These are phyloP conservation scores for Epiperipatus broadwayi DNA, from an alignment of 2,888 invertebrate genomes.

Conservation along the genomic window DNA sequence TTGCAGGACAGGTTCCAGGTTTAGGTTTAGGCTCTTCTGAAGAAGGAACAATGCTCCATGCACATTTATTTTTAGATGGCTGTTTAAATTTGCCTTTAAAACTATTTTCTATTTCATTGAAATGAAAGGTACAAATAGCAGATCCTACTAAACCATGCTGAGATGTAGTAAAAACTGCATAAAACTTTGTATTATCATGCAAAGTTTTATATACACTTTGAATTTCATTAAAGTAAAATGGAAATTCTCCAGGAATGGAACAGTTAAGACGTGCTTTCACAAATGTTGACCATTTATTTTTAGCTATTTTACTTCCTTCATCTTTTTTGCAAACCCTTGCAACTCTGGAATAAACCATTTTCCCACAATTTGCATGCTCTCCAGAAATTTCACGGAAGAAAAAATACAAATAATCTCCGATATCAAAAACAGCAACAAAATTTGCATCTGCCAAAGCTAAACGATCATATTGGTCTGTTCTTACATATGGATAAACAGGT, in stretches of 20 bases:
- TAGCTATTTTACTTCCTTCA: constrained; percentile 77
- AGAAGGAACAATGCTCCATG: constrained; percentile 82
- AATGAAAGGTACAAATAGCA: constrained; percentile 87
- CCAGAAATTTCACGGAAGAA: constrained; percentile 95
- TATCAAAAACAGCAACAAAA: constrained; percentile 89
- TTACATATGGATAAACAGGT: too few species aligned
- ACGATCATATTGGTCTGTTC: too few species aligned
- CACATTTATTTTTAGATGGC: constrained; percentile 73
- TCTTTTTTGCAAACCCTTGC: constrained; percentile 77
- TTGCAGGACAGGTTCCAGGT: constrained; percentile 83
- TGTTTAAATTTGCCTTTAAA: constrained; percentile 93
- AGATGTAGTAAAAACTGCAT: constrained; percentile 91
- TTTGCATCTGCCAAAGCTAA: too few species aligned
- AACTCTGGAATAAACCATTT: constrained; percentile 84
- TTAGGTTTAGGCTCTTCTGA: constrained; percentile 76
- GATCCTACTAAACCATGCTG: constrained; percentile 88
- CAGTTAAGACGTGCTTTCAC: constrained; percentile 85
- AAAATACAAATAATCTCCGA: constrained; percentile 82
- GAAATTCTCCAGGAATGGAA: constrained; percentile 90
- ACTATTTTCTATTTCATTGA: constrained; percentile 74
- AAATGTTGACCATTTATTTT: constrained; percentile 90
- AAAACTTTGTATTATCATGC: constrained; percentile 67
- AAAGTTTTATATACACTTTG: constrained; percentile 88
- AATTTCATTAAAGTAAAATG: constrained; percentile 96
- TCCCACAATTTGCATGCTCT: constrained; percentile 78